These are phyloP conservation scores for Apamea anceps DNA, from an alignment of 2,888 invertebrate species.

Conservation along the genomic window DNA sequence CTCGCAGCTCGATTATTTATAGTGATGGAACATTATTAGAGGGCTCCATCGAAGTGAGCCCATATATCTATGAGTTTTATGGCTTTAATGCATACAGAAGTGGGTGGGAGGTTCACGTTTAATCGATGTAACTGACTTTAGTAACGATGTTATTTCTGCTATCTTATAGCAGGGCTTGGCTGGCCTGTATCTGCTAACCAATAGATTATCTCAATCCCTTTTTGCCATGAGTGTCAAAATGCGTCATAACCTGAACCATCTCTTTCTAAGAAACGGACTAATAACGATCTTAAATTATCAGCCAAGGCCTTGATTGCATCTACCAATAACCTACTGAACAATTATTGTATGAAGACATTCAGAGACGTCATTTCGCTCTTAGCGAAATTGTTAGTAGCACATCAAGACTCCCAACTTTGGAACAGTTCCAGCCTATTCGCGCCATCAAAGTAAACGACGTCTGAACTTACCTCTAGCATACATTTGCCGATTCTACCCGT, in stretches of 20 bases:
- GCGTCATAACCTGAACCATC: too few relatives aligned
- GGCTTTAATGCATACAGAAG: conserved; percentile 45
- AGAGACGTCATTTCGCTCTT: conserved; percentile 17
- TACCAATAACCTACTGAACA: not conserved
- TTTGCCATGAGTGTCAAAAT: not conserved
- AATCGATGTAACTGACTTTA: conserved; percentile 14
- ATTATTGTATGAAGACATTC: conserved; percentile 1
- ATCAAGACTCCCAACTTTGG: conserved; percentile 8
- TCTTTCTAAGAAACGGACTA: not conserved
- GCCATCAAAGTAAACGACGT: conserved; percentile 23
- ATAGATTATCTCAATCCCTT: not conserved
- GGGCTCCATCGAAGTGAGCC: conserved; percentile 37
- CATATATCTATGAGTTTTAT: conserved; percentile 49
- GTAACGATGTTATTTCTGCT: not conserved
- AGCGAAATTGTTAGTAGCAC: conserved; percentile 27
- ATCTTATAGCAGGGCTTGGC: not conserved
- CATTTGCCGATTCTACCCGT: conserved; percentile 25
- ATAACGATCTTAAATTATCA: not conserved
- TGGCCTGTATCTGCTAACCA: not conserved
- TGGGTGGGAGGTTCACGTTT: conserved; percentile 6
- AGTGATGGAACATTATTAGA: conserved; percentile 56
- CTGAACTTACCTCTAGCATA: conserved; percentile 6
- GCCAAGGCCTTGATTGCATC: not conserved
- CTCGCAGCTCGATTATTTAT: conserved; percentile 56
- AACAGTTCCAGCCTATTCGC: conserved; percentile 14